Evolutionary conservation across 2,113 vertebrate species (phyloP).

Genomic region (Alexandromys fortis): DNA sequence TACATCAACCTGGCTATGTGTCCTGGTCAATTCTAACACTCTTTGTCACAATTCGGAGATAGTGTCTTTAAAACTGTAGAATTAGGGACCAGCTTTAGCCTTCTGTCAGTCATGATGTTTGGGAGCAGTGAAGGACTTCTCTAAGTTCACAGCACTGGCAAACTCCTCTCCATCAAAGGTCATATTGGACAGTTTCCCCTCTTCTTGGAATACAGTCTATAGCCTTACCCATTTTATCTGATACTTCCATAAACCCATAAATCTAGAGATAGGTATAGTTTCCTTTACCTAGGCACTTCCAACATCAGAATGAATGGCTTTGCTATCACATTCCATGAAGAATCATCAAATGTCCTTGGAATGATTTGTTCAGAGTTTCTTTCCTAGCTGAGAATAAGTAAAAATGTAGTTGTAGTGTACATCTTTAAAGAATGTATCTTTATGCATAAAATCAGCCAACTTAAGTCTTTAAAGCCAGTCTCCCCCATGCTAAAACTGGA

Average conservation of each 20-base stretch:
- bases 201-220: constrained; percentile 89
- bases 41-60: constrained; percentile 59
- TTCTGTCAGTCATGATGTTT: background rate
- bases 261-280: constrained; percentile 87
- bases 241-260: constrained; percentile 90
- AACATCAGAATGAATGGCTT: constrained; percentile 93
- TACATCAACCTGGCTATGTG: constrained; percentile 94
- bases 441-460: constrained; percentile 91
- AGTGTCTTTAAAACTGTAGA: too few relatives aligned
- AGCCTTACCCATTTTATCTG: constrained; percentile 86
- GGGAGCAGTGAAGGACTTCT: constrained; percentile 82
- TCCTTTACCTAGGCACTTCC: constrained; percentile 85
- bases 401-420: constrained; percentile 94
- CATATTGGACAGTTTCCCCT: constrained; percentile 89
- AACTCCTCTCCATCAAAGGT: constrained; percentile 92
- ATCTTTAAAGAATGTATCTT: constrained; percentile 91
- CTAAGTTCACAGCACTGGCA: constrained; percentile 86
- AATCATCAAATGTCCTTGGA: constrained; percentile 93
- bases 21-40: constrained; percentile 95
- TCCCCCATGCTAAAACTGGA: constrained; percentile 95
- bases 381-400: constrained; percentile 94
- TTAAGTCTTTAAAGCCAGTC: constrained; percentile 91
- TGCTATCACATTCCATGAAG: constrained; percentile 86
- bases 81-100: too few relatives aligned
- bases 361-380: constrained; percentile 93